Percentiles rank a stretch among this genome's conserved stretches.
Conservation (phyloP, 2,888 invertebrate species). For the Physocephala rufipes region DNA sequence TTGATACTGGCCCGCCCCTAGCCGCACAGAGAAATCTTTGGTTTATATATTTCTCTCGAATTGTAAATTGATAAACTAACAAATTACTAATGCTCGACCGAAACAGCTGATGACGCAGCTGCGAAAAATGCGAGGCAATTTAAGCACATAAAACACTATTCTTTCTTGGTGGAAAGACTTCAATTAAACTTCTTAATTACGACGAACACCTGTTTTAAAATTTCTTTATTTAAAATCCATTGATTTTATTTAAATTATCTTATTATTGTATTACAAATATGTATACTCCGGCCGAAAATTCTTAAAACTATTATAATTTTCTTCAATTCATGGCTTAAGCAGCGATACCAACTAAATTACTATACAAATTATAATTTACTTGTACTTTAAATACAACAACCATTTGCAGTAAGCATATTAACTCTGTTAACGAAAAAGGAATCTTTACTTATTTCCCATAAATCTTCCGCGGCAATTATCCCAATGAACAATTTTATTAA, state of each 20-base stretch:
- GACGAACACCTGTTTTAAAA: neutral
- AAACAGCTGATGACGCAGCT: too few species aligned
- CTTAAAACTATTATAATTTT: constrained; percentile 25
- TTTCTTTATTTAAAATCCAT: neutral
- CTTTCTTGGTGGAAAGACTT: too few species aligned
- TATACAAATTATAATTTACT: constrained; percentile 32
- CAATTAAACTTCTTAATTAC: too few species aligned
- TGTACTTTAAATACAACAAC: constrained; percentile 38
- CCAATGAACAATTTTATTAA: neutral
- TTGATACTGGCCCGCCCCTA: too few species aligned
- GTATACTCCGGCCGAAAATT: constrained; percentile 21
- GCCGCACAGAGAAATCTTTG: too few species aligned
- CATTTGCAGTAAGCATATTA: constrained; percentile 15
- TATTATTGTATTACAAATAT: constrained; percentile 13
- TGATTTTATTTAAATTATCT: neutral
- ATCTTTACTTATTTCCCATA: constrained; percentile 10
- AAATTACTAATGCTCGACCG: too few species aligned
- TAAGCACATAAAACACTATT: too few species aligned
- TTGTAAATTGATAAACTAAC: too few species aligned
- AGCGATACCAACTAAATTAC: constrained; percentile 17
- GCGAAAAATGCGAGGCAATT: too few species aligned
- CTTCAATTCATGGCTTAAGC: constrained; percentile 24
- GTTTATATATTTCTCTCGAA: too few species aligned
- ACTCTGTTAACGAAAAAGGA: constrained; percentile 3
- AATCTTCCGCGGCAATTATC: neutral